Evolutionary conservation across 2,888 invertebrate genomes (phyloP).

Genomic region (Galerucella pusilla): DNA sequence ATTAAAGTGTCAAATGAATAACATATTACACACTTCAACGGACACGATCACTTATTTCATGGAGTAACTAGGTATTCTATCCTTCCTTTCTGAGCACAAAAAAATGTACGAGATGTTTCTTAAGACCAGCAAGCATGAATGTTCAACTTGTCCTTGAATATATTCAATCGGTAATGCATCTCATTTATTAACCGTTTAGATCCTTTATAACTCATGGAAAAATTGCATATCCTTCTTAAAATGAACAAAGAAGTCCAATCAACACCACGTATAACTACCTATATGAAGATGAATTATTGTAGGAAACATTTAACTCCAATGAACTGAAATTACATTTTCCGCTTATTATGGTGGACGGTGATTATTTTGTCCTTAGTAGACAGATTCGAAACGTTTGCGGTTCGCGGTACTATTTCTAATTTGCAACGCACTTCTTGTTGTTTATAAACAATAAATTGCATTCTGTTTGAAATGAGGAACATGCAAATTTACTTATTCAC

Average conservation of each 20-base stretch:
- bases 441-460: constrained; percentile 33
- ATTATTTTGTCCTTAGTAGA: constrained; percentile 46
- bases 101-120: too few species aligned
- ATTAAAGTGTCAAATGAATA: too few species aligned
- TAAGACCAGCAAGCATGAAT: too few species aligned
- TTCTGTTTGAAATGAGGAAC: constrained; percentile 17
- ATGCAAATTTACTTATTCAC: constrained; percentile 24
- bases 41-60: too few species aligned
- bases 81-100: too few species aligned
- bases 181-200: not conserved
- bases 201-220: constrained; percentile 2
- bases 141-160: not conserved
- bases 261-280: constrained; percentile 39
- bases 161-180: not conserved
- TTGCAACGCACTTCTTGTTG: constrained; percentile 29
- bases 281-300: constrained; percentile 47
- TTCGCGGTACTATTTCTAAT: constrained; percentile 28
- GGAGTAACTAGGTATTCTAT: too few species aligned
- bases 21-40: too few species aligned
- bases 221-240: constrained; percentile 39
- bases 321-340: constrained; percentile 51
- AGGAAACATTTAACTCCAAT: constrained; percentile 52
- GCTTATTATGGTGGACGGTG: constrained; percentile 45
- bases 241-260: constrained; percentile 44
- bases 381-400: constrained; percentile 27